Evolutionary conservation across 2,888 invertebrate genomes (phyloP).

Genomic region (Smittia aterrima): DNA sequence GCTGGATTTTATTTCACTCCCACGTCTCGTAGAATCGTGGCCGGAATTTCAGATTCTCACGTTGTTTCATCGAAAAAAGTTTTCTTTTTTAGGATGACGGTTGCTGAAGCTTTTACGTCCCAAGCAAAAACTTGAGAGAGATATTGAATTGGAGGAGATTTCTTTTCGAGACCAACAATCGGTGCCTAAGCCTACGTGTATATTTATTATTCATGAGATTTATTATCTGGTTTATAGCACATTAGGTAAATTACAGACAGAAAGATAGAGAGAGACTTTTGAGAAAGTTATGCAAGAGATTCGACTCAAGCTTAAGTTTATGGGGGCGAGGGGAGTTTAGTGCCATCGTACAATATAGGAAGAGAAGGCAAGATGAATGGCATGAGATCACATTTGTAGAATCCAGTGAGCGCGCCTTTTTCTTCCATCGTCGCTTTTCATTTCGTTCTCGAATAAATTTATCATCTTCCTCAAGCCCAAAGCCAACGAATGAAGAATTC

Average conservation of each 20-base stretch:
- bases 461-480: not conserved
- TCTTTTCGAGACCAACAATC: no score
- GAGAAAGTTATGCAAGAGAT: no score
- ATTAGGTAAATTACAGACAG: constrained; percentile 8
- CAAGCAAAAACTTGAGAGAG: no score
- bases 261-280: no score
- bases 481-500: no score
- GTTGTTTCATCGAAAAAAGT: no score
- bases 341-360: not conserved
- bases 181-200: not conserved
- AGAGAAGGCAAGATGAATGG: not conserved
- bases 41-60: no score
- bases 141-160: no score
- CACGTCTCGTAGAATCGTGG: not conserved
- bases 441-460: not conserved
- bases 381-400: constrained; percentile 34
- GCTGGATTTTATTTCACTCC: not conserved
- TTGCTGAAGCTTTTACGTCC: no score
- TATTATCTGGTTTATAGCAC: not conserved
- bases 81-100: no score
- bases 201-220: constrained; percentile 26
- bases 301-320: no score
- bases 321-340: not conserved
- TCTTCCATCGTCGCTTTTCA: not conserved
- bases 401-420: not conserved